phyloP scores from a whole-genome alignment of 2,113 vertebrate species.

The Perca flavescens region DNA sequence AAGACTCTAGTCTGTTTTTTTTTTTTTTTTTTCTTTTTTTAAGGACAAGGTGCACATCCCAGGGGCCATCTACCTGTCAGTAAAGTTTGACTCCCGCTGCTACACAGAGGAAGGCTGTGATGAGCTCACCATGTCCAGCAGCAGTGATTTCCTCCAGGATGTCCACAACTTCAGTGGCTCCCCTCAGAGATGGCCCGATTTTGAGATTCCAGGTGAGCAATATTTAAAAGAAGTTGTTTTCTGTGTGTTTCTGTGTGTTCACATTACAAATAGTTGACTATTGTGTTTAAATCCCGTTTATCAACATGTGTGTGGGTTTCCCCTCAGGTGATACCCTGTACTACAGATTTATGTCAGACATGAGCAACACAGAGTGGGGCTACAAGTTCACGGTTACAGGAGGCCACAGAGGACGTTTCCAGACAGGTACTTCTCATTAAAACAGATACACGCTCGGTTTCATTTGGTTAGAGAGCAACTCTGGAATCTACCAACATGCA shows the following conservation, averaged over 20 bases:
- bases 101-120: slow-evolving; percentile 97
- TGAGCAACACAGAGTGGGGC: slow-evolving; percentile 99
- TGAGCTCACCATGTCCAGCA: slow-evolving; percentile 95
- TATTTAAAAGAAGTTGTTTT: not conserved
- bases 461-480: slow-evolving; percentile 9
- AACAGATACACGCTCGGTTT: not conserved
- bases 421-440: slow-evolving; percentile 87
- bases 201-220: slow-evolving; percentile 93
- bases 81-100: slow-evolving; percentile 96
- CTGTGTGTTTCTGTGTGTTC: not conserved
- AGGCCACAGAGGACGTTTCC: slow-evolving; percentile 95
- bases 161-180: slow-evolving; percentile 95
- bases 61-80: slow-evolving; percentile 96
- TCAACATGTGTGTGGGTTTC: slow-evolving; percentile 30
- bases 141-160: slow-evolving; percentile 93
- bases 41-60: slow-evolving; percentile 98
- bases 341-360: slow-evolving; percentile 95
- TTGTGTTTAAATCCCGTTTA: not conserved
- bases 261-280: not conserved
- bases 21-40: slow-evolving; percentile 1
- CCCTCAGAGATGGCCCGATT: slow-evolving; percentile 95
- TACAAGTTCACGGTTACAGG: slow-evolving; percentile 97
- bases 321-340: slow-evolving; percentile 92
- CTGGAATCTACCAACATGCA: not conserved
- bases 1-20: not conserved